Percentiles rank a stretch among this genome's conserved stretches.
phyloP scores from a whole-genome alignment of 2,888 invertebrate genomes.

The Drosophila prolongata region DNA sequence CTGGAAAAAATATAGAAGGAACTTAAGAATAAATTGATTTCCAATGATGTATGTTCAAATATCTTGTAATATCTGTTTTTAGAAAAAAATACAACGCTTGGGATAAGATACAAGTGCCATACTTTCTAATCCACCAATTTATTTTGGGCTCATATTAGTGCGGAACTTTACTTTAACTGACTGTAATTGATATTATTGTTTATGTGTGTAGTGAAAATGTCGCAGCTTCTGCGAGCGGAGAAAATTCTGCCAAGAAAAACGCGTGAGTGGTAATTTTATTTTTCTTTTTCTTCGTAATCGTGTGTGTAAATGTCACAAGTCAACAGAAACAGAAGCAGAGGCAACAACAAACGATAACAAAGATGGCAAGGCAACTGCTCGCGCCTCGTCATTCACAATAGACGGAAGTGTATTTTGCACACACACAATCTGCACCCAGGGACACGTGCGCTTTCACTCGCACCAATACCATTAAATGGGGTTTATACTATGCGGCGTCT shows the following conservation, averaged over 20 bases:
- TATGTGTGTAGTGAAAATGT: constrained; percentile 31
- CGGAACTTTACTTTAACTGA: neutral
- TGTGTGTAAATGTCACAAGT: constrained; percentile 72
- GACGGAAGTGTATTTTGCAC: constrained; percentile 71
- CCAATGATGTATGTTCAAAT: no score
- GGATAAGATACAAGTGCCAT: no score
- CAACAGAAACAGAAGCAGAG: constrained; percentile 35
- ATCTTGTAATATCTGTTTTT: no score
- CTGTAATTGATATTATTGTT: neutral
- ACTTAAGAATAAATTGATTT: no score
- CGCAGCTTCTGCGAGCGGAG: constrained; percentile 45
- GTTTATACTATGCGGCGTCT: constrained; percentile 52
- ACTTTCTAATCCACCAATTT: no score
- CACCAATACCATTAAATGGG: constrained; percentile 21
- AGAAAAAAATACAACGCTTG: no score
- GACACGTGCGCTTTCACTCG: constrained; percentile 76
- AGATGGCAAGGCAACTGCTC: constrained; percentile 46
- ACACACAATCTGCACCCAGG: constrained; percentile 44
- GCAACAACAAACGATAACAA: constrained; percentile 66
- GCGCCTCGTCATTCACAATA: constrained; percentile 69
- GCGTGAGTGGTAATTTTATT: constrained; percentile 18
- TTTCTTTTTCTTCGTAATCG: constrained; percentile 7
- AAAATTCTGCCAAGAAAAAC: constrained; percentile 42
- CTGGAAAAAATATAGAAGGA: neutral
- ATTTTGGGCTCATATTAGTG: neutral